Percentiles rank a stretch among this genome's conserved stretches.
These are phyloP conservation scores for Mohoua ochrocephala DNA, from an alignment of 2,113 vertebrate genomes.

Conservation along the genomic window DNA sequence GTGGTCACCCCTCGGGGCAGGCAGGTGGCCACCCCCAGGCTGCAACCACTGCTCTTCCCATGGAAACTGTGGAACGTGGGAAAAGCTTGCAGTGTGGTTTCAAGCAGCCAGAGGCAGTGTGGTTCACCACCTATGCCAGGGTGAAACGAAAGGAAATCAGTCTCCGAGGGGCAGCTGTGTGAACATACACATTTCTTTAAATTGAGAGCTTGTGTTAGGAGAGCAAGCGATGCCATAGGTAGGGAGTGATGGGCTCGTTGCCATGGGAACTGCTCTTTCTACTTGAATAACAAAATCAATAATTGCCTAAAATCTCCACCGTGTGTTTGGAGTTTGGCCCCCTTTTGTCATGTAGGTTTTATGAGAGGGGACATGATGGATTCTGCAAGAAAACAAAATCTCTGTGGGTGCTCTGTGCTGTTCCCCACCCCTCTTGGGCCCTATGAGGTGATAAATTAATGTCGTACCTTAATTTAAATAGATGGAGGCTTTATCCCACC, in stretches of 20 bases:
- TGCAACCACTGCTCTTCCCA: rapidly evolving
- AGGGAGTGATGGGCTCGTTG: slow-evolving; percentile 26
- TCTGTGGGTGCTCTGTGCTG: not conserved
- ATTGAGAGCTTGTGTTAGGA: not conserved
- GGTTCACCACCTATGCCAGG: rapidly evolving
- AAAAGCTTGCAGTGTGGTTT: not conserved
- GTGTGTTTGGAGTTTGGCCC: slow-evolving; percentile 5
- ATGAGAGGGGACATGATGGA: not conserved
- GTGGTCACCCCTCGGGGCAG: not conserved
- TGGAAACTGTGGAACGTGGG: rapidly evolving
- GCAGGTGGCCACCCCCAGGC: no score
- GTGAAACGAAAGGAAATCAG: not conserved
- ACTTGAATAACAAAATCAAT: slow-evolving; percentile 61
- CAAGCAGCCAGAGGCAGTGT: not conserved
- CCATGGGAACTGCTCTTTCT: slow-evolving; percentile 49
- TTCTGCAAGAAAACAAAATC: not conserved
- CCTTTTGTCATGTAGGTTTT: not conserved
- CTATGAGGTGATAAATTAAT: not conserved
- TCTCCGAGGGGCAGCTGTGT: not conserved
- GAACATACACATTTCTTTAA: not conserved
- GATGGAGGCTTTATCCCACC: not conserved
- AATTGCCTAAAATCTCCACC: slow-evolving; percentile 25
- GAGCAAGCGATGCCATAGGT: not conserved
- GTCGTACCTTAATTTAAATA: not conserved
- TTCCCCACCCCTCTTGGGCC: not conserved